phyloP scores from a whole-genome alignment of 1,140 invertebrate species.

The Trichomalopsis sarcophagae region DNA sequence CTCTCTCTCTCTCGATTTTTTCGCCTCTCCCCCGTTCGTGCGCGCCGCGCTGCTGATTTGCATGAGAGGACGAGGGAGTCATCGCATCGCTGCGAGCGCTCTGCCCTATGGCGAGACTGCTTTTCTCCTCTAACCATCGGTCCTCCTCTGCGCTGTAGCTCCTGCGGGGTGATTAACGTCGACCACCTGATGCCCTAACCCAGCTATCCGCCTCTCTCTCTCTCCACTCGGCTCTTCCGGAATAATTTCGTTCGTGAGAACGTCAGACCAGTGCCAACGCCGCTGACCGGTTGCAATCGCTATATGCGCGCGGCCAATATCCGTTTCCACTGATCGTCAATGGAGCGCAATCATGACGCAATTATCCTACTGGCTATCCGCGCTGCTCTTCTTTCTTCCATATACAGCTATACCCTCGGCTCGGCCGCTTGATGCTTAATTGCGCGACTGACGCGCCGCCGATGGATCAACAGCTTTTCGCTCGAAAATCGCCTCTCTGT shows the following conservation, averaged over 20 bases:
- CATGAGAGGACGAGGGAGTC: conserved; percentile 52
- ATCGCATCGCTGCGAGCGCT: conserved; percentile 14
- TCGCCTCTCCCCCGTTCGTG: not conserved
- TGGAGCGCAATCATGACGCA: conserved; percentile 42
- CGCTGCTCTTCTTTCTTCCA: not conserved
- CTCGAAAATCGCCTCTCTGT: not conserved
- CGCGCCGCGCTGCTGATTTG: conserved; percentile 50
- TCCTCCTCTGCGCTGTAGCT: conserved; percentile 32
- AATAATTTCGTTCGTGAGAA: conserved; percentile 60
- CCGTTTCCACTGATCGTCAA: conserved; percentile 34
- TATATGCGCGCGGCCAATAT: not conserved
- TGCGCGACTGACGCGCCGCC: not conserved
- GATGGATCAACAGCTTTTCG: not conserved
- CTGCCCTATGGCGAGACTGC: conserved; percentile 24
- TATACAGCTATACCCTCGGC: not conserved
- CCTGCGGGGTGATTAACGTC: conserved; percentile 57
- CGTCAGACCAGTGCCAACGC: not conserved
- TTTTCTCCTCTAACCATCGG: conserved; percentile 50
- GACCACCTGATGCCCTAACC: conserved; percentile 58
- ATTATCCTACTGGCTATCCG: conserved; percentile 13
- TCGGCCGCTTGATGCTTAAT: not conserved
- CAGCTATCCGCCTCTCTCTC: conserved; percentile 10
- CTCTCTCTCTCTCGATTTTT: not conserved
- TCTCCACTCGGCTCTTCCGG: conserved; percentile 52
- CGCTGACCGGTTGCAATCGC: not conserved